Base-by-base conservation (phyloP, 2,113 vertebrate genomes). In the Sylvia atricapilla region DNA sequence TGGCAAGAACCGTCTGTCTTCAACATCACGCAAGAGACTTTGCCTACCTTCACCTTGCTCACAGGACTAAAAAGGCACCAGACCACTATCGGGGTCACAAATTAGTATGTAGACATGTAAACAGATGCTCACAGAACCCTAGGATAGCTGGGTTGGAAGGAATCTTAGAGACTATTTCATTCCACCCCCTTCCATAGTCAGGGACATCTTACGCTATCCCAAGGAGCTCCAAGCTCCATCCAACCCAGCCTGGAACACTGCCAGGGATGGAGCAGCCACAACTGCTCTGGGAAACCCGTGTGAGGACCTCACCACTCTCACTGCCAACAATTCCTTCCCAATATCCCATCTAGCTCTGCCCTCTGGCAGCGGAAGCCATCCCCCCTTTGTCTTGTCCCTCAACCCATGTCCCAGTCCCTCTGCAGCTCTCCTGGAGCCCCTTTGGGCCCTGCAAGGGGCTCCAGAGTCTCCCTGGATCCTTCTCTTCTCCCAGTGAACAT, bases 221-320 rank as follows among this genome's bases (percentile, higher is more conserved):
- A 69, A 23, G 5, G 0, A 18, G 27, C 46, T 69, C 33, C 72
- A 4, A 49, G 13, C 30, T 43, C 15, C 0, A 0, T 2, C 25
- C 55, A 60, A 0, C 55, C 63, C 39, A 22, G 6, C 33, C 55
- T 60, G 2, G 28, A 2, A 0, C 33, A 69, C 23, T 60, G 0
- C 27, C 53, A 77, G 11, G 22, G 73, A 77, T 46, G 52, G 6
- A 14, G 31, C 62, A 76, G 44, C 17, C 72, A 18, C 72, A 85
- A 62, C 24, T 76, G 20, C 44, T 76, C 72, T 59, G 52, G 72
- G 25, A 3, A 49, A 2, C 43, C 43, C 43, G 30, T 4, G 13
- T 30, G 60, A 75, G 62, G 50, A 35, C 30, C 20, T 66, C 0
- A 0, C 44, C 44, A 37, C 25, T 37, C 53, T 10, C 11, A 0